phyloP scores from a whole-genome alignment of 2,888 invertebrate genomes.

The Thelaira solivaga region DNA sequence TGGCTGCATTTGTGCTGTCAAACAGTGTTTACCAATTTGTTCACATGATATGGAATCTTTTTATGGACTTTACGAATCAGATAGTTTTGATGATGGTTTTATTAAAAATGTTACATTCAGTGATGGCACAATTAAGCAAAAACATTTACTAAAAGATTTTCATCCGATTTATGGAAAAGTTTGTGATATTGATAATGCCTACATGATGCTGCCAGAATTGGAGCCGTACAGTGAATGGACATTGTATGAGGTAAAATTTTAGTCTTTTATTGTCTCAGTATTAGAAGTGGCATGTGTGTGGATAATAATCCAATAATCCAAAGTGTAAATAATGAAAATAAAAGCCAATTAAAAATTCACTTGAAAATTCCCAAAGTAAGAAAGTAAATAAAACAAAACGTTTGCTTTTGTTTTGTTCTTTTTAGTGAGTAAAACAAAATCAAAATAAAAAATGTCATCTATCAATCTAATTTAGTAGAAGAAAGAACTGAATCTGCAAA shows the following conservation, averaged over 20 bases:
- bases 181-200: slow-evolving; percentile 3
- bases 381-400: too few relatives aligned
- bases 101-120: slow-evolving; percentile 7
- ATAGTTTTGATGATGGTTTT: slow-evolving; percentile 1
- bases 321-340: too few relatives aligned
- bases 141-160: slow-evolving; percentile 36
- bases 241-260: slow-evolving; percentile 43
- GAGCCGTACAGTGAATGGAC: slow-evolving; percentile 18
- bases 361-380: too few relatives aligned
- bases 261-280: too few relatives aligned
- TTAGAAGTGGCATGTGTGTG: too few relatives aligned
- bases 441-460: too few relatives aligned
- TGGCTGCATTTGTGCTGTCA: slow-evolving; percentile 42
- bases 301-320: too few relatives aligned
- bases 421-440: too few relatives aligned
- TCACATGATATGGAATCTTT: slow-evolving; percentile 5
- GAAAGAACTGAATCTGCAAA: too few relatives aligned
- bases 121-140: not conserved
- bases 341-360: too few relatives aligned
- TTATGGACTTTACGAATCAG: slow-evolving; percentile 10
- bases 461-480: too few relatives aligned
- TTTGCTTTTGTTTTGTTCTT: too few relatives aligned
- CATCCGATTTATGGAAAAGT: slow-evolving; percentile 9
- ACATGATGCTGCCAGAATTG: slow-evolving; percentile 25
- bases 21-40: slow-evolving; percentile 33